These are phyloP conservation scores for Lydus trimaculatus DNA, from an alignment of 2,888 invertebrate species.

Conservation along the genomic window DNA sequence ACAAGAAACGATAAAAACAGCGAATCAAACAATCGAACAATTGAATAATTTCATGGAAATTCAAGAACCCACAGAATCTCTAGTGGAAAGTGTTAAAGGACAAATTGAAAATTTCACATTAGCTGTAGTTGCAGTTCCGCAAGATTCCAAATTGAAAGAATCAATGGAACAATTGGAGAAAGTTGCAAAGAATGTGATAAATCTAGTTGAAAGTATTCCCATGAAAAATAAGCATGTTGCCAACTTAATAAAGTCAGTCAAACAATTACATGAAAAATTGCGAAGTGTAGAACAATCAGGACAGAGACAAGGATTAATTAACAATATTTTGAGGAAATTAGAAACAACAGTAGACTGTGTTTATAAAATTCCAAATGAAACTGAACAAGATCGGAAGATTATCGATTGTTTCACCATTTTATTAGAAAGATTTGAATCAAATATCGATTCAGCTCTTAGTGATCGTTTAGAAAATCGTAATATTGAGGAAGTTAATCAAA, in stretches of 20 bases:
- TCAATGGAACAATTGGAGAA: conserved; percentile 55
- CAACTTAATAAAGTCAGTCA: conserved; percentile 32
- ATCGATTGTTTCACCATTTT: conserved; percentile 9
- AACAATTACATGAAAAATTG: conserved; percentile 27
- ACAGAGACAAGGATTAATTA: conserved; percentile 17
- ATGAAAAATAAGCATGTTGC: conserved; percentile 36
- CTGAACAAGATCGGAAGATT: conserved; percentile 13
- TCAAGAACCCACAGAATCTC: conserved; percentile 27
- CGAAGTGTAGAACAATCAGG: conserved; percentile 6
- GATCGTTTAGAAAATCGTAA: conserved; percentile 24
- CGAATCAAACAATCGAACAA: conserved; percentile 48
- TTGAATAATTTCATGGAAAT: conserved; percentile 45
- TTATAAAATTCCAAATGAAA: conserved; percentile 14
- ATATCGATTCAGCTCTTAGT: not conserved
- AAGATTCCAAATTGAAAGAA: conserved; percentile 50
- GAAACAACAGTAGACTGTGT: not conserved
- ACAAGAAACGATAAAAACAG: conserved; percentile 46
- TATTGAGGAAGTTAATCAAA: conserved; percentile 51
- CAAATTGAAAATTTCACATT: conserved; percentile 53
- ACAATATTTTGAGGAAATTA: conserved; percentile 17
- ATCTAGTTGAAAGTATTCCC: conserved; percentile 54
- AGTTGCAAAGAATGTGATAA: conserved; percentile 56
- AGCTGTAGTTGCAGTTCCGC: conserved; percentile 51
- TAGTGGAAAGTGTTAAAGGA: conserved; percentile 50
- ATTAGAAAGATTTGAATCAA: conserved; percentile 11